phyloP scores from a whole-genome alignment of 2,888 invertebrate genomes.

The Cacoxenus indagator region DNA sequence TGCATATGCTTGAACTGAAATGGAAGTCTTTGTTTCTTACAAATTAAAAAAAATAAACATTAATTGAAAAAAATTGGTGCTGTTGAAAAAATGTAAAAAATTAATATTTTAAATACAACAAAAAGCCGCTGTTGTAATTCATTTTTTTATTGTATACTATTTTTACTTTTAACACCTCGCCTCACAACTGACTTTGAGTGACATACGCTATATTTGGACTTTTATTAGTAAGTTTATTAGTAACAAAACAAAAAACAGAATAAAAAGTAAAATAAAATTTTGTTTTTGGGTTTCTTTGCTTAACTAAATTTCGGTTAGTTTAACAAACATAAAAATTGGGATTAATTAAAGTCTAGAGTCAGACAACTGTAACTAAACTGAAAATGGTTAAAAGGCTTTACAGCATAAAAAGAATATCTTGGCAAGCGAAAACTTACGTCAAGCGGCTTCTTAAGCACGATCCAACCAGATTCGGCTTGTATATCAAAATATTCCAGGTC shows the following conservation, averaged over 20 bases:
- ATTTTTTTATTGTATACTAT: neutral
- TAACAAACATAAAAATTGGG: constrained; percentile 24
- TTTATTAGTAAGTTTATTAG: constrained; percentile 39
- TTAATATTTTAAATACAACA: constrained; percentile 25
- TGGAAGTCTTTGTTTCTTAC: neutral
- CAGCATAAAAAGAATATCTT: constrained; percentile 17
- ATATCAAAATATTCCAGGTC: constrained; percentile 97
- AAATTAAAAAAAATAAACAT: constrained; percentile 28
- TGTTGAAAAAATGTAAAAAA: constrained; percentile 43
- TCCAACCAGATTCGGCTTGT: constrained; percentile 97
- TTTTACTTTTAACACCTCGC: neutral
- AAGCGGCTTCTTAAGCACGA: constrained; percentile 92
- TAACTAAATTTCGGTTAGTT: constrained; percentile 39
- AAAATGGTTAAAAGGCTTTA: constrained; percentile 1
- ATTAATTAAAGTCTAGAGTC: neutral
- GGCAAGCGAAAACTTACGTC: constrained; percentile 85
- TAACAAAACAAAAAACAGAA: constrained; percentile 34
- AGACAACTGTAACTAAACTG: constrained; percentile 18
- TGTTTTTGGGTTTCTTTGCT: constrained; percentile 24
- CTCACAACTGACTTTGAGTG: neutral
- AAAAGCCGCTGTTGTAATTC: constrained; percentile 1
- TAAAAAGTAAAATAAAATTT: constrained; percentile 44
- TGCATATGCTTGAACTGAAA: neutral
- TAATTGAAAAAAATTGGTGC: constrained; percentile 55
- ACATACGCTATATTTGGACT: neutral